These are phyloP conservation scores for Cyclopterus lumpus DNA, from an alignment of 2,797 vertebrate genomes.

Conservation along the genomic window DNA sequence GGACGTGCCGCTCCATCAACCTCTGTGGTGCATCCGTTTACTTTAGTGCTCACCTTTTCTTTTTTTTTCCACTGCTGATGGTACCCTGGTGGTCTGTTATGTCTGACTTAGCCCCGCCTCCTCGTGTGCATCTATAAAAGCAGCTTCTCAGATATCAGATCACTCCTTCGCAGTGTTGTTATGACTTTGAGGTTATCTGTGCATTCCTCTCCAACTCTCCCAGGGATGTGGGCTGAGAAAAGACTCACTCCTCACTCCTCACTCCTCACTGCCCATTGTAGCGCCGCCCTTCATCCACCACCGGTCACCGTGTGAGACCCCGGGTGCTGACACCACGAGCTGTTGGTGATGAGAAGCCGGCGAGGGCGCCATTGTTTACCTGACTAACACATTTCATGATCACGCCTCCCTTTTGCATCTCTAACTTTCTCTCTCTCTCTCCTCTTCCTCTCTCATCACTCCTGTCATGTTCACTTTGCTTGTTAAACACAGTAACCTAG, in stretches of 20 bases:
- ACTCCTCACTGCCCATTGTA: slow-evolving; percentile 25
- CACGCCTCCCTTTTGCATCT: slow-evolving; percentile 9
- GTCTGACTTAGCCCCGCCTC: slow-evolving; percentile 28
- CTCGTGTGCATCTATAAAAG: slow-evolving; percentile 36
- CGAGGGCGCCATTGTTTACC: slow-evolving; percentile 34
- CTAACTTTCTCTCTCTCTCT: not conserved
- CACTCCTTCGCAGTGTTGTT: slow-evolving; percentile 58
- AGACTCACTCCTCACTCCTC: slow-evolving; percentile 30
- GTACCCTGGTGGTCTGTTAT: slow-evolving; percentile 1
- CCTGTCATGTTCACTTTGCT: slow-evolving; percentile 33
- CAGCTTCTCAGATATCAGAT: slow-evolving; percentile 57
- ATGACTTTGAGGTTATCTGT: slow-evolving; percentile 70
- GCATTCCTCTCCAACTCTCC: slow-evolving; percentile 67
- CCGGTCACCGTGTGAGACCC: slow-evolving; percentile 1
- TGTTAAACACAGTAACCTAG: slow-evolving; percentile 50
- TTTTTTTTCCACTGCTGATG: not conserved
- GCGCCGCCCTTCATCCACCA: slow-evolving; percentile 19
- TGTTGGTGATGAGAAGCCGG: slow-evolving; percentile 31
- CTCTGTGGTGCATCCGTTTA: not conserved
- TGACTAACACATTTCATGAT: slow-evolving; percentile 21
- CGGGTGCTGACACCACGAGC: slow-evolving; percentile 43
- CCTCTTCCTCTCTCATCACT: slow-evolving; percentile 33
- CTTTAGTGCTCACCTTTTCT: not conserved
- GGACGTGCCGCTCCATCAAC: not conserved
- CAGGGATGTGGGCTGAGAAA: slow-evolving; percentile 52